These are phyloP conservation scores for Trachelus troglodyta DNA, from an alignment of 2,888 invertebrate species.

Conservation along the genomic window DNA sequence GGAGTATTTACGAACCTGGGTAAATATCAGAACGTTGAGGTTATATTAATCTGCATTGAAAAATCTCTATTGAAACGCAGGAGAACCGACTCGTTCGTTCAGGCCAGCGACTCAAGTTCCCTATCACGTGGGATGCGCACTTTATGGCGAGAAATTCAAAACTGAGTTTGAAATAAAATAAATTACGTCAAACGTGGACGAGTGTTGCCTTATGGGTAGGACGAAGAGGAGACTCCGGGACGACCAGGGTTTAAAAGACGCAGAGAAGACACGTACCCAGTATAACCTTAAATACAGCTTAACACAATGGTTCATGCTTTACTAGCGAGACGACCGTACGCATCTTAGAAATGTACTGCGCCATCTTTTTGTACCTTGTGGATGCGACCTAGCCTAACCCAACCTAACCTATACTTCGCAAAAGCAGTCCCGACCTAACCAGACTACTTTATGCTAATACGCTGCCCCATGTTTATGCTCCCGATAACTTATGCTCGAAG, in stretches of 20 bases:
- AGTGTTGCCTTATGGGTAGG: too few species aligned
- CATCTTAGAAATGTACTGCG: neutral
- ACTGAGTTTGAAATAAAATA: too few species aligned
- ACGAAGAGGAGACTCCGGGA: neutral
- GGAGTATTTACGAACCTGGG: too few species aligned
- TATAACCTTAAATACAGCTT: neutral
- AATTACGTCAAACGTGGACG: too few species aligned
- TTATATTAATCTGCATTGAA: too few species aligned
- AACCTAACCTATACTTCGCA: constrained; percentile 1
- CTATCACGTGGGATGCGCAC: too few species aligned
- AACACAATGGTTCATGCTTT: neutral
- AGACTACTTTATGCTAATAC: constrained; percentile 47
- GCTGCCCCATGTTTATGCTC: constrained; percentile 41
- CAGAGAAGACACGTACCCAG: neutral
- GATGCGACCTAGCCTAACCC: neutral
- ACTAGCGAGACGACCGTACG: neutral
- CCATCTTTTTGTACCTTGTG: neutral
- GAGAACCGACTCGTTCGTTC: too few species aligned
- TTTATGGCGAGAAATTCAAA: too few species aligned
- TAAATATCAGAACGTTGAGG: too few species aligned
- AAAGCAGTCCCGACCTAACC: constrained; percentile 15
- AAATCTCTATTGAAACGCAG: too few species aligned
- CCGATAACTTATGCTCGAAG: constrained; percentile 42
- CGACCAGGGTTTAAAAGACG: neutral
- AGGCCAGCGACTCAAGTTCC: too few species aligned